Conservation (phyloP, 53 echinoderm and acorn worm genomes). For the Paracentrotus lividus region DNA sequence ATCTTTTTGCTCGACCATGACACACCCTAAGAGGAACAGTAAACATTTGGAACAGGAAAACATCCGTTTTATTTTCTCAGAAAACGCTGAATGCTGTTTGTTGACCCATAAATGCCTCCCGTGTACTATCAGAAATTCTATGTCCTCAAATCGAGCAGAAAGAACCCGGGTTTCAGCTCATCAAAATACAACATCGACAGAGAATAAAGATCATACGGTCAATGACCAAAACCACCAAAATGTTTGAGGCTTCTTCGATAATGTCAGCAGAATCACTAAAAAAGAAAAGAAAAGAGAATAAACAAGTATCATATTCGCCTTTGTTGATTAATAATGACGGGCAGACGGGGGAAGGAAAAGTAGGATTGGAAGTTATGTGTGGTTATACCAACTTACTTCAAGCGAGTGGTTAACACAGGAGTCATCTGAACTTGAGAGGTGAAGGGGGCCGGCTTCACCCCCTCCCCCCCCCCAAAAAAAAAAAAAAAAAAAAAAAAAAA, state of each 20-base stretch:
- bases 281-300: too few species aligned
- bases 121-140: background rate
- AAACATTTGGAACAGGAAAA: constrained; percentile 34
- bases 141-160: background rate
- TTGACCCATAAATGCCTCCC: constrained; percentile 24
- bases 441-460: too few species aligned
- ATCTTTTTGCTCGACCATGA: too few species aligned
- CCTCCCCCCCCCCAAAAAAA: too few species aligned
- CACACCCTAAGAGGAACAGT: too few species aligned
- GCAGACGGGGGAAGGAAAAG: constrained; percentile 48
- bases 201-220: background rate
- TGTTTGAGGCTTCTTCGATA: constrained; percentile 38
- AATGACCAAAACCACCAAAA: constrained; percentile 15
- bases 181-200: constrained; percentile 15
- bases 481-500: too few species aligned
- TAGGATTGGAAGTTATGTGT: constrained; percentile 45
- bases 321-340: constrained; percentile 46
- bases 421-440: too few species aligned
- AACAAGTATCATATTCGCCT: background rate
- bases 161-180: background rate
- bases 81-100: constrained; percentile 19
- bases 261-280: constrained; percentile 49
- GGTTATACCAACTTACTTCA: constrained; percentile 30
- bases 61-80: background rate
- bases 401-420: too few species aligned